These are phyloP conservation scores for Pelodytes ibericus DNA, from an alignment of 2,797 vertebrate genomes.

Conservation along the genomic window DNA sequence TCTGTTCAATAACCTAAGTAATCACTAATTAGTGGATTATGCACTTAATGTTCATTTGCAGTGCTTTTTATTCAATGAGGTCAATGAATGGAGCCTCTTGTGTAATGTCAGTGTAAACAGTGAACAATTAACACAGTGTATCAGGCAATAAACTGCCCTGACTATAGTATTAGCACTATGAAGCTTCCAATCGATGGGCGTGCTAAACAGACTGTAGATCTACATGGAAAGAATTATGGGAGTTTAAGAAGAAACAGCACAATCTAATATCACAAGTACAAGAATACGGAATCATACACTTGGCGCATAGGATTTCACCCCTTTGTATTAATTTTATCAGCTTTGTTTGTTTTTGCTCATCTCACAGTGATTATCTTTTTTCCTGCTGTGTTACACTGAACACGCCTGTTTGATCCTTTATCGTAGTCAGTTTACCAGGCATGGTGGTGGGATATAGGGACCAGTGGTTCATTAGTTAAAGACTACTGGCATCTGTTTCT, in stretches of 20 bases:
- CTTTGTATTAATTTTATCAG: conserved; percentile 25
- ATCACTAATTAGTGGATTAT: no score
- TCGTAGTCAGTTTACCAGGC: conserved; percentile 13
- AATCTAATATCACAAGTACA: conserved; percentile 3
- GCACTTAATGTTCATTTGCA: no score
- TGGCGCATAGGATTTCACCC: conserved; percentile 1
- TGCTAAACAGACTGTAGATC: no score
- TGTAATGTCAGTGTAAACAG: no score
- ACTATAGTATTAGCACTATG: no score
- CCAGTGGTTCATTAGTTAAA: neutral
- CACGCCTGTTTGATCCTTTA: conserved; percentile 43
- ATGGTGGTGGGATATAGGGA: conserved; percentile 3
- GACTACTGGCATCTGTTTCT: conserved; percentile 32
- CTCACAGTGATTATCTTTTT: neutral
- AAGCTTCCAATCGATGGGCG: no score
- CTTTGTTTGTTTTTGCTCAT: conserved; percentile 24
- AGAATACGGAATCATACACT: neutral
- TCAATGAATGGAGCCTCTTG: no score
- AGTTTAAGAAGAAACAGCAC: neutral
- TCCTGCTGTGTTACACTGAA: conserved; percentile 21
- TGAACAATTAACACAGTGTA: no score
- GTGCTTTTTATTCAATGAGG: no score
- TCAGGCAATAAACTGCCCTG: no score
- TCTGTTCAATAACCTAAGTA: no score
- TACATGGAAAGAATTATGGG: neutral